These are phyloP conservation scores for Peromyscus leucopus DNA, from an alignment of 2,113 vertebrate species.

Conservation along the genomic window DNA sequence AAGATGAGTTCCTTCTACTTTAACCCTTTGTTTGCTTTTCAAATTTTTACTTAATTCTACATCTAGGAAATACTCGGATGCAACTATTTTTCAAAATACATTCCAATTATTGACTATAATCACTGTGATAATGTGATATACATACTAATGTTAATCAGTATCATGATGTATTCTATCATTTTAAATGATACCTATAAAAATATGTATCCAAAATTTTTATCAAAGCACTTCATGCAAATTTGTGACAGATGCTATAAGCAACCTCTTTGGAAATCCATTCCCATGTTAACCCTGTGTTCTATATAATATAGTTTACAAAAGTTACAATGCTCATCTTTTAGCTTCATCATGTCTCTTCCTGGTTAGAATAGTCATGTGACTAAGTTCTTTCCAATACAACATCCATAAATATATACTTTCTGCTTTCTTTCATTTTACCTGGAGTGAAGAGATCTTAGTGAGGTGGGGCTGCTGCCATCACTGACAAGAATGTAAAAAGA, in stretches of 20 bases:
- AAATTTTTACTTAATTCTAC: neutral
- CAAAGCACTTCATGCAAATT: neutral
- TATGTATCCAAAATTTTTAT: neutral
- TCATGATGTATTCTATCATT: neutral
- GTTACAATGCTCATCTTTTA: neutral
- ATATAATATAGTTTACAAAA: neutral
- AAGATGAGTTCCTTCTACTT: neutral
- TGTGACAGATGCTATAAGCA: neutral
- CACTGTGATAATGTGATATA: neutral
- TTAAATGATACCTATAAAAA: slow-evolving; percentile 2
- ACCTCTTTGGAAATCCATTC: neutral
- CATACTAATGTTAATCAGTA: neutral
- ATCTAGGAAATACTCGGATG: neutral
- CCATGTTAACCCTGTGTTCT: neutral
- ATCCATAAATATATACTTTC: neutral
- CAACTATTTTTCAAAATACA: neutral
- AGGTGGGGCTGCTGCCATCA: neutral
- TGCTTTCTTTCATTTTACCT: neutral
- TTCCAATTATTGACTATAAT: neutral
- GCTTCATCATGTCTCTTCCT: neutral
- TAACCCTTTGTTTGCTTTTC: neutral
- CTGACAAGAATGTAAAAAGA: neutral
- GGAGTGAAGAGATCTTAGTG: neutral
- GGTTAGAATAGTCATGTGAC: neutral
- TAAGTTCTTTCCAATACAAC: neutral